Conservation (phyloP, 2,113 vertebrate species). For the Saguinus midas region DNA sequence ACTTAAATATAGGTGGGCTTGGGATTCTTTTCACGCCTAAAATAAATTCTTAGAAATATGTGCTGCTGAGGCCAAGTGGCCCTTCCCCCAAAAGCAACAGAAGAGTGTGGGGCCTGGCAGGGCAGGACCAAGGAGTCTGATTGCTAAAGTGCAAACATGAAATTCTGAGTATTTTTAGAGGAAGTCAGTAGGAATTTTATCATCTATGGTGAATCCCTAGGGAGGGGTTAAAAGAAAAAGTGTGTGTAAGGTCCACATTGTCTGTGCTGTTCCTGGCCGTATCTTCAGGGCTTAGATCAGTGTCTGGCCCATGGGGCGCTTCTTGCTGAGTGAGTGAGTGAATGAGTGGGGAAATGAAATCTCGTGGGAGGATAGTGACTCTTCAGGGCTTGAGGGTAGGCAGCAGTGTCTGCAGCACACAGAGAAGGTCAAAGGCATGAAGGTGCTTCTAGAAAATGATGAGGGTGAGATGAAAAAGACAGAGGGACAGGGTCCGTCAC, state of each 20-base stretch:
- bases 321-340: neutral
- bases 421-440: neutral
- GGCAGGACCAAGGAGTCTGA: neutral
- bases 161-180: neutral
- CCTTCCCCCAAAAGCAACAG: neutral
- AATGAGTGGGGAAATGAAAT: neutral
- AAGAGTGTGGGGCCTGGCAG: too few relatives aligned
- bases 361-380: neutral
- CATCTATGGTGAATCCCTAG: neutral
- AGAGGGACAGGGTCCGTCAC: neutral
- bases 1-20: accelerated
- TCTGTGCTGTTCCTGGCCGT: neutral
- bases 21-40: neutral
- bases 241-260: neutral
- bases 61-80: neutral
- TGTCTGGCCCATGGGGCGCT: accelerated
- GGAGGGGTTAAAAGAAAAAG: neutral
- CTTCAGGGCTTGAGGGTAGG: neutral
- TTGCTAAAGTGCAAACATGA: accelerated
- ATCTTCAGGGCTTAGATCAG: neutral
- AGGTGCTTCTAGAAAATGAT: neutral
- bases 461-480: neutral
- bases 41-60: neutral
- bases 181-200: neutral
- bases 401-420: neutral